Base-by-base conservation (phyloP, 2,797 vertebrate species). In the Rousettus madagascariensis region DNA sequence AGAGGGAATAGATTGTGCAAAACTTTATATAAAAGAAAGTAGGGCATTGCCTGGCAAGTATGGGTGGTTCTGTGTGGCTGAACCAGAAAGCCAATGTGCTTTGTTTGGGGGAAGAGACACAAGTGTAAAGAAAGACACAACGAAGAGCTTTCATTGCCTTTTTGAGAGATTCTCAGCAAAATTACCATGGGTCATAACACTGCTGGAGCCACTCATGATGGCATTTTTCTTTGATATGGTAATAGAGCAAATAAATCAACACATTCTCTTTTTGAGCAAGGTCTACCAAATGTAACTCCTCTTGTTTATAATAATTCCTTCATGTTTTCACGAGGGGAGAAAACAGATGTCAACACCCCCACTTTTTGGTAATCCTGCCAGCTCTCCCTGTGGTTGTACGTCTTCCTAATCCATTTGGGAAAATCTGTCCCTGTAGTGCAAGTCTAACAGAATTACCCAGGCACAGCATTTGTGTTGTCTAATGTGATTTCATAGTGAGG, bases 401-500 rank as follows among this genome's bases (percentile, higher is more conserved):
- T 9, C 30, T 65, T 41, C 77, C 53, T 79, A 26, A 53, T 61
- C 33, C 77, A 19, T 30, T 10, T 19, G 38, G 41, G 69, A 7
- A 93, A 86, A 90, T 16, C 51, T 13, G 19, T 49, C 59, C 24
- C 65, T 84, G 82, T 51, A 68, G 74, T 16, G 69, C 68, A 65
- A 66, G 20, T 79, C 86, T 68, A 63, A 71, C 6, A 71, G 82
- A 59, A 61, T 83, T 83, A 74, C 22, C 28, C 59, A 53, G 59
- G 53, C 65, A 68, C 59, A 88, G 83, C 33, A 41, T 86, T 41
- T 96, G 65, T 96, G 94, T 96, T 95, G 95, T 92, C 95, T 92
- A 46, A 2, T 13, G 33, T 88, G 84, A 94, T 85, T 94, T 96
- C 77, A 36, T 41, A 91, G 57, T 28, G 53, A 88, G 24, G 15